A percentile compares a stretch with the other conserved stretches of the same genome.
These are phyloP conservation scores for Denticeps clupeoides DNA, from an alignment of 2,797 vertebrate species.

Conservation along the genomic window DNA sequence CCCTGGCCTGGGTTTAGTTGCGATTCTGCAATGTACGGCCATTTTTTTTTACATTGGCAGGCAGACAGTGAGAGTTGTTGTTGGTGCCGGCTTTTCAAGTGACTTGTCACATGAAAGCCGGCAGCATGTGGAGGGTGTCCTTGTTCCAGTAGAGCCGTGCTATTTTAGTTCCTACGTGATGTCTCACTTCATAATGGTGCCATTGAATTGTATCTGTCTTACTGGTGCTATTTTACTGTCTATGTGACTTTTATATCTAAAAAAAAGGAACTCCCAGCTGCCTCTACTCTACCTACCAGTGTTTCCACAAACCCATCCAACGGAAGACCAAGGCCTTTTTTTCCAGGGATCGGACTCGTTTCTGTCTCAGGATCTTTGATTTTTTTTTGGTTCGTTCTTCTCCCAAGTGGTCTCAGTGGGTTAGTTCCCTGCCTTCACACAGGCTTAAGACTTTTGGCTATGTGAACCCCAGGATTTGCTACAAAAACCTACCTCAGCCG, in stretches of 20 bases:
- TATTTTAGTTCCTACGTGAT: no score
- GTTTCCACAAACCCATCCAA: constrained; percentile 49
- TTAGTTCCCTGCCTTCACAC: no score
- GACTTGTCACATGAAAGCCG: constrained; percentile 24
- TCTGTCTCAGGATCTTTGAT: constrained; percentile 88
- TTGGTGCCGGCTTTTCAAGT: no score
- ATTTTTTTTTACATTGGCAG: constrained; percentile 21
- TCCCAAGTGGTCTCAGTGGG: no score
- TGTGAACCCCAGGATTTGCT: constrained; percentile 27
- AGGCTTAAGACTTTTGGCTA: constrained; percentile 44
- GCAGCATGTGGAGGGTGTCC: no score
- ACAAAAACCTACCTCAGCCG: constrained; percentile 97
- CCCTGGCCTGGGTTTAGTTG: constrained; percentile 30
- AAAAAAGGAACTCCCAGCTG: constrained; percentile 42
- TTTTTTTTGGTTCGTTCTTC: no score
- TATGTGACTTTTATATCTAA: constrained; percentile 13
- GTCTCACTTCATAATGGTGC: neutral
- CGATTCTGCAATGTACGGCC: constrained; percentile 25
- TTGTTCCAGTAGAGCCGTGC: no score
- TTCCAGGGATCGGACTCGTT: constrained; percentile 49
- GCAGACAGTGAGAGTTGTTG: constrained; percentile 27
- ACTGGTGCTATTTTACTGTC: neutral
- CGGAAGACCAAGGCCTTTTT: constrained; percentile 54
- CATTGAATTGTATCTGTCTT: neutral
- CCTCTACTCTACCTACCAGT: constrained; percentile 53